Evolutionary conservation across 1,140 invertebrate genomes (phyloP).

Genomic region (Arion vulgaris): DNA sequence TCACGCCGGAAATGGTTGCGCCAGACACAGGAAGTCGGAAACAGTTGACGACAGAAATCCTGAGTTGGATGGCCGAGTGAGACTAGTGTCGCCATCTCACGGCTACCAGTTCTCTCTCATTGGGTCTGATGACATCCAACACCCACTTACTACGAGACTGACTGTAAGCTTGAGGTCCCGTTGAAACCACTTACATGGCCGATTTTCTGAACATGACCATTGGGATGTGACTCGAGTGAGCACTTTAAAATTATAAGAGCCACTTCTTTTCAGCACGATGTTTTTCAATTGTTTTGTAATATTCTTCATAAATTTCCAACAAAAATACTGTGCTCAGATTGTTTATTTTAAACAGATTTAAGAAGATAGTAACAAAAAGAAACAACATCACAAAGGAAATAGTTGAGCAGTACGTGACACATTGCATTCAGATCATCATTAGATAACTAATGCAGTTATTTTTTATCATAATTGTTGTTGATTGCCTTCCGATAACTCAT

Average conservation of each 20-base stretch:
- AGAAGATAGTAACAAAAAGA: too few relatives aligned
- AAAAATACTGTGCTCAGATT: too few relatives aligned
- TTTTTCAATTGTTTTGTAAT: background rate
- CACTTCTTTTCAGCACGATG: background rate
- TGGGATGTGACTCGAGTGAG: background rate
- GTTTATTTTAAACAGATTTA: too few relatives aligned
- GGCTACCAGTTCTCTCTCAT: background rate
- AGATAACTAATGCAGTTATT: too few relatives aligned
- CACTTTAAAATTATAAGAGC: background rate
- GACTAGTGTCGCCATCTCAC: conserved; percentile 3
- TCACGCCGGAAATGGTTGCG: background rate
- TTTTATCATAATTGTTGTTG: too few relatives aligned
- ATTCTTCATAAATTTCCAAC: too few relatives aligned
- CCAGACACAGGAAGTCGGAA: background rate
- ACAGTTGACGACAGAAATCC: conserved; percentile 11
- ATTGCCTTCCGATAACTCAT: too few relatives aligned
- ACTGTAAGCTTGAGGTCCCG: background rate
- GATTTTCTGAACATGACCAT: background rate
- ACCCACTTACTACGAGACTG: background rate
- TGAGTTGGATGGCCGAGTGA: conserved; percentile 6
- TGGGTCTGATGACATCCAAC: background rate
- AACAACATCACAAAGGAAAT: too few relatives aligned
- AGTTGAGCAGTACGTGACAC: too few relatives aligned
- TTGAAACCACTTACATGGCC: background rate
- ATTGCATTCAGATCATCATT: too few relatives aligned